These are phyloP conservation scores for Linnaemya tessellans DNA, from an alignment of 2,888 invertebrate species.

Conservation along the genomic window DNA sequence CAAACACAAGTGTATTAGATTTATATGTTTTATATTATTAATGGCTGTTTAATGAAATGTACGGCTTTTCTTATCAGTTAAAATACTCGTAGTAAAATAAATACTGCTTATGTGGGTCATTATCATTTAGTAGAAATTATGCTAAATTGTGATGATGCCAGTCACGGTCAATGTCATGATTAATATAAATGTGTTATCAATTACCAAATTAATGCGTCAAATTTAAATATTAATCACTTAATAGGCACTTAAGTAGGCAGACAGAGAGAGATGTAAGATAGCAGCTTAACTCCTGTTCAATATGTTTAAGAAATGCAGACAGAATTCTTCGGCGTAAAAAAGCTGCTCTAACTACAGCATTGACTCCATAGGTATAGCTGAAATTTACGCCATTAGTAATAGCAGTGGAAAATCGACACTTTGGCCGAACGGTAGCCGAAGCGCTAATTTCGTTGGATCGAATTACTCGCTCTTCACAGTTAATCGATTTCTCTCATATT, in stretches of 20 bases:
- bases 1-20: background rate
- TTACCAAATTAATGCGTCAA: background rate
- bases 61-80: slow-evolving; percentile 11
- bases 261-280: too few relatives aligned
- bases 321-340: too few relatives aligned
- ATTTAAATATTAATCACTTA: background rate
- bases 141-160: background rate
- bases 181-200: background rate
- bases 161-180: slow-evolving; percentile 40
- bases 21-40: background rate
- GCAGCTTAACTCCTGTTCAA: too few relatives aligned
- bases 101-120: background rate
- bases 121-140: background rate
- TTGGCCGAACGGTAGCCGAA: too few relatives aligned
- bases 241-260: background rate
- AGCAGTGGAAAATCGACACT: too few relatives aligned
- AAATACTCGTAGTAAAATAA: background rate
- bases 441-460: too few relatives aligned
- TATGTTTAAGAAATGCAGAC: too few relatives aligned
- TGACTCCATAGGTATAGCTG: too few relatives aligned
- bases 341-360: too few relatives aligned
- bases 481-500: too few relatives aligned
- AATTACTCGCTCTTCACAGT: too few relatives aligned
- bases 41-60: background rate
- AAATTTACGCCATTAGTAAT: too few relatives aligned